phyloP scores from a whole-genome alignment of 2,888 invertebrate genomes.

The Drosophila limbata region DNA sequence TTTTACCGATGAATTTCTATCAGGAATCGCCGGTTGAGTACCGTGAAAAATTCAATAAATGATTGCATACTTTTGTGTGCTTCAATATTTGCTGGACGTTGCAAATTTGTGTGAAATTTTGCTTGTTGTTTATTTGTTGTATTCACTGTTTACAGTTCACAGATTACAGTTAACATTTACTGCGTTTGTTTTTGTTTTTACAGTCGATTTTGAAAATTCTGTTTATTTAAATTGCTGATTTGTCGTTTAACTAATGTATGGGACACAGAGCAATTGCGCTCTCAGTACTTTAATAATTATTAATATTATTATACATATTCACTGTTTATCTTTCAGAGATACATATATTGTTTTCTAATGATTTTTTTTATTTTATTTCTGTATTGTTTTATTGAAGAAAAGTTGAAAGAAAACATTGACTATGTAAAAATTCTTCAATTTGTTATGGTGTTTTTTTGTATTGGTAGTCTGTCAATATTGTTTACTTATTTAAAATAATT shows the following conservation, averaged over 20 bases:
- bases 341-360: too few relatives aligned
- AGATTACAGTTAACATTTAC: neutral
- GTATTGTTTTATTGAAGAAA: too few relatives aligned
- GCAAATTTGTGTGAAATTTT: conserved; percentile 10
- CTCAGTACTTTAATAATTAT: neutral
- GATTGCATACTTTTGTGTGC: conserved; percentile 59
- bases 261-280: neutral
- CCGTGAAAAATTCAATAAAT: conserved; percentile 43
- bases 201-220: conserved; percentile 3
- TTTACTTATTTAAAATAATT: too few relatives aligned
- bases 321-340: too few relatives aligned
- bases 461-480: too few relatives aligned
- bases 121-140: conserved; percentile 4
- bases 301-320: neutral
- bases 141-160: conserved; percentile 10
- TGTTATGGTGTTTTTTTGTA: too few relatives aligned
- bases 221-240: conserved; percentile 1
- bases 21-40: conserved; percentile 19
- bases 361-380: neutral
- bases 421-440: too few relatives aligned
- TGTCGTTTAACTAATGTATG: neutral
- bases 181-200: conserved; percentile 15
- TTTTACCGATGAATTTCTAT: neutral
- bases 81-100: conserved; percentile 43
- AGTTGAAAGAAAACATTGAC: too few relatives aligned